A percentile compares a stretch with the other conserved stretches of the same genome.
Evolutionary conservation across 2,888 invertebrate genomes (phyloP).

Genomic region (Hirtodrosophila duncani): DNA sequence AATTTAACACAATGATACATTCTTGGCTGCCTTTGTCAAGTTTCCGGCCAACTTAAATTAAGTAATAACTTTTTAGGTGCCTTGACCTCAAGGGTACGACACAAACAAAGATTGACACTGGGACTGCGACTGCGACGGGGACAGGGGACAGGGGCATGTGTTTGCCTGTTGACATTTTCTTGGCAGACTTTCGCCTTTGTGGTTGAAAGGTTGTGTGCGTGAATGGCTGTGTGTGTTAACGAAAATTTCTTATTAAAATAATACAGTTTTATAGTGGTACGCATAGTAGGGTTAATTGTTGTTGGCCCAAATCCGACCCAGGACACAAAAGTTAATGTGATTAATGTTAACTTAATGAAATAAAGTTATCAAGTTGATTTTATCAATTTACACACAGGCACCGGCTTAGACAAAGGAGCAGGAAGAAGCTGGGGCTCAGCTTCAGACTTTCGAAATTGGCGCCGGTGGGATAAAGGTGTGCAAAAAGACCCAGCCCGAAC

Average conservation of each 20-base stretch:
- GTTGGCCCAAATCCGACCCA: slow-evolving; percentile 26
- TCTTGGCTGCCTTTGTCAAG: slow-evolving; percentile 40
- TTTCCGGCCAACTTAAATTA: slow-evolving; percentile 62
- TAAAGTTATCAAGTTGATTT: slow-evolving; percentile 72
- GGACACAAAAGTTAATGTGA: slow-evolving; percentile 65
- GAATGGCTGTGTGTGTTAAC: slow-evolving; percentile 16
- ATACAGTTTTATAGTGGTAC: slow-evolving; percentile 25
- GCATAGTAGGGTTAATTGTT: slow-evolving; percentile 62
- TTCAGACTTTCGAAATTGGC: slow-evolving; percentile 44
- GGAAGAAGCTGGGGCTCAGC: slow-evolving; percentile 17
- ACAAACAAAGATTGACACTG: not conserved
- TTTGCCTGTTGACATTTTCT: slow-evolving; percentile 64
- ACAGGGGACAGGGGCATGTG: slow-evolving; percentile 19
- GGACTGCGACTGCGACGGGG: not conserved
- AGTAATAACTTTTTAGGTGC: slow-evolving; percentile 71
- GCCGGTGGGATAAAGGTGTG: slow-evolving; percentile 53
- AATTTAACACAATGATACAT: slow-evolving; percentile 69
- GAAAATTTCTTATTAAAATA: slow-evolving; percentile 61
- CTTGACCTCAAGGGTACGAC: slow-evolving; percentile 55
- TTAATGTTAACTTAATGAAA: slow-evolving; percentile 73
- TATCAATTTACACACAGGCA: slow-evolving; percentile 64
- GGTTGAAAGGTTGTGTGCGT: slow-evolving; percentile 47
- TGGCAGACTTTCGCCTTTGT: slow-evolving; percentile 55
- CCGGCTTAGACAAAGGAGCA: slow-evolving; percentile 46
- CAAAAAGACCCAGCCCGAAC: slow-evolving; percentile 23